These are phyloP conservation scores for Camponotus floridanus DNA, from an alignment of 1,140 invertebrate species.

Conservation along the genomic window DNA sequence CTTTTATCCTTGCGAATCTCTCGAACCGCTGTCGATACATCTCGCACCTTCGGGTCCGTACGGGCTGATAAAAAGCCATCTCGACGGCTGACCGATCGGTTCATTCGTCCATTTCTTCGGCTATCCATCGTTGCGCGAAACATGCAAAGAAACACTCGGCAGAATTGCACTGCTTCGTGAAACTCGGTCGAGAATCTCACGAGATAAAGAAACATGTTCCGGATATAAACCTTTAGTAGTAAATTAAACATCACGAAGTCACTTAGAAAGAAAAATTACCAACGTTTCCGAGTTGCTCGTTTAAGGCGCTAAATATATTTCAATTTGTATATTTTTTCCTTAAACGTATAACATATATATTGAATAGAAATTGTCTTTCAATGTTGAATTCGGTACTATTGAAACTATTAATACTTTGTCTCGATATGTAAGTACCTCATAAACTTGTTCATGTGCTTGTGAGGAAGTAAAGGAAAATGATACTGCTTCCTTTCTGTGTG, in stretches of 20 bases:
- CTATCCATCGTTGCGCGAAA: conserved; percentile 42
- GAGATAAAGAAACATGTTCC: conserved; percentile 20
- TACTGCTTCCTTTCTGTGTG: background rate
- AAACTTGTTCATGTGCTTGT: conserved; percentile 8
- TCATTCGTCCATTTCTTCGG: conserved; percentile 29
- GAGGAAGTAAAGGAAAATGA: conserved; percentile 30
- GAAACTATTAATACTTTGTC: conserved; percentile 27
- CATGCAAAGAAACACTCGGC: conserved; percentile 41
- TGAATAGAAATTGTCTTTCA: background rate
- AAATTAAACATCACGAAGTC: background rate
- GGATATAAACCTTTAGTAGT: background rate
- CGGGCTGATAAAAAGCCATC: conserved; percentile 53
- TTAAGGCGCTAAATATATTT: background rate
- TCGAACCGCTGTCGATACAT: conserved; percentile 47
- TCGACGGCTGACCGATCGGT: conserved; percentile 53
- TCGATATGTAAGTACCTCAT: background rate
- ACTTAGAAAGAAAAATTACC: background rate
- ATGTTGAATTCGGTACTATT: conserved; percentile 19
- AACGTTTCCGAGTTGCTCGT: background rate
- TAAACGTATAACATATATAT: too few species aligned
- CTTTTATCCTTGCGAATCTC: conserved; percentile 40
- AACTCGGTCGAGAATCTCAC: background rate
- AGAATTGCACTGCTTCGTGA: background rate
- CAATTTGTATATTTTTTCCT: background rate
- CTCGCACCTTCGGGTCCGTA: conserved; percentile 24